Base-by-base conservation (phyloP, 2,797 vertebrate species). In the Sciaenops ocellatus region DNA sequence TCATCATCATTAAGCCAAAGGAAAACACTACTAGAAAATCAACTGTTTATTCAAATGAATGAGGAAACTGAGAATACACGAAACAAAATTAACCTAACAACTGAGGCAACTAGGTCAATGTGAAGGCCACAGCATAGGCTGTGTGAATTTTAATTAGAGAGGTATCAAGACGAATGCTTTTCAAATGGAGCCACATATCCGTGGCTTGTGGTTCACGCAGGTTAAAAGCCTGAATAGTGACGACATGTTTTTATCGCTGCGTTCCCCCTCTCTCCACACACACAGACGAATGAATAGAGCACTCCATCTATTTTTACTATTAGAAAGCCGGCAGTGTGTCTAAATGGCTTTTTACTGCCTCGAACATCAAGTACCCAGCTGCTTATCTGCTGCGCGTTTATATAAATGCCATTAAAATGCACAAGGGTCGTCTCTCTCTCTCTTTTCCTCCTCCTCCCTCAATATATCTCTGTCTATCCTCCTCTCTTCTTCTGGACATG, bases 361-460 rank as follows among this genome's bases (percentile, higher is more conserved):
- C 61, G 34, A 70, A 88, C 88, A 79, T 87, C 76, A 88, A 90
- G 89, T 78, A 85, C 89, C 86, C 86, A 86, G 84, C 91, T 94
- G 92, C 85, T 90, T 89, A 88, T 90, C 80, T 85, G 62, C 63
- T 17, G 24, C 69, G 87, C 88, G 86, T 92, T 92, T 93, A 90
- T 92, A 90, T 89, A 91, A 92, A 94, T 76, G 72, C 88, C 86
- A 93, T 91, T 92, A 90, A 93, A 93, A 92, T 92, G 85, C 88
- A 85, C 81, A 56, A 81, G 82, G 74, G 86, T 83, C 66, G 11
- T 28, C 17, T 65, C 68, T 51, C 50, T 56, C 56, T 78, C 26
- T 70, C 68, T 79, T 74, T 51, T 16, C 78, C 71, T 73, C 73
- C 77, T 69, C 61, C 64, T 41, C 76, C 55, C 62, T 74, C 72